These are phyloP conservation scores for Automeris io DNA, from an alignment of 2,888 invertebrate species.

Conservation along the genomic window DNA sequence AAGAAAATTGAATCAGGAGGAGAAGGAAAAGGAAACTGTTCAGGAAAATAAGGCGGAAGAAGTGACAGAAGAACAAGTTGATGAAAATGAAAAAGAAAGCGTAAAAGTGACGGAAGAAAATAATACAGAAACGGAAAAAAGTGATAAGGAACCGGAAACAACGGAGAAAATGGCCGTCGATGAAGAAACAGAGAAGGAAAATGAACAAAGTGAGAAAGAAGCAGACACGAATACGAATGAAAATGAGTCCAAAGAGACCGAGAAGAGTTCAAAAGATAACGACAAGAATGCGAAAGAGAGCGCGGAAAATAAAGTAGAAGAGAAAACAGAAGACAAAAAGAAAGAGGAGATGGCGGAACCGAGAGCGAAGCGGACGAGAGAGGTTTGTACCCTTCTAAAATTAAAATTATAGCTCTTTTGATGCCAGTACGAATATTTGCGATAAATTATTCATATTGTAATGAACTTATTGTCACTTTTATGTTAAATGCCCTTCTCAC, in stretches of 20 bases:
- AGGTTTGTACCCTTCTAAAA: too few species aligned
- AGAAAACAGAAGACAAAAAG: too few species aligned
- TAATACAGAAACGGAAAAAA: conserved; percentile 9
- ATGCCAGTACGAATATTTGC: too few species aligned
- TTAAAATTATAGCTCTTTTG: too few species aligned
- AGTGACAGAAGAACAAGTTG: conserved; percentile 21
- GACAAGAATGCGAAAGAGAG: conserved; percentile 13
- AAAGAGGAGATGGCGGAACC: conserved; percentile 47
- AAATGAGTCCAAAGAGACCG: conserved; percentile 1
- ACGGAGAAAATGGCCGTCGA: conserved; percentile 9
- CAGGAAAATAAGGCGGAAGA: conserved; percentile 24
- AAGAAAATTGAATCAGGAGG: conserved; percentile 43
- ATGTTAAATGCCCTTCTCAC: too few species aligned
- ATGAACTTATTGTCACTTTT: too few species aligned
- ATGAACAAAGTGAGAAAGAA: neutral
- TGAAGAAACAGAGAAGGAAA: conserved; percentile 10
- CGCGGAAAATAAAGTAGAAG: too few species aligned
- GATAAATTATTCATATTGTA: too few species aligned
- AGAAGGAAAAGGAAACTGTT: conserved; percentile 31
- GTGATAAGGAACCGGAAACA: conserved; percentile 10
- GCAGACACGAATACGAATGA: neutral
- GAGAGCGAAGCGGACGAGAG: conserved; percentile 62
- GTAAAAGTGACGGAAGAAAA: conserved; percentile 7
- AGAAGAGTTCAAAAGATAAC: conserved; percentile 10
- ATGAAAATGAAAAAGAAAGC: conserved; percentile 15